These are phyloP conservation scores for Caenorhabditis sp. DNA, from an alignment of 2,888 invertebrate genomes.

Conservation along the genomic window DNA sequence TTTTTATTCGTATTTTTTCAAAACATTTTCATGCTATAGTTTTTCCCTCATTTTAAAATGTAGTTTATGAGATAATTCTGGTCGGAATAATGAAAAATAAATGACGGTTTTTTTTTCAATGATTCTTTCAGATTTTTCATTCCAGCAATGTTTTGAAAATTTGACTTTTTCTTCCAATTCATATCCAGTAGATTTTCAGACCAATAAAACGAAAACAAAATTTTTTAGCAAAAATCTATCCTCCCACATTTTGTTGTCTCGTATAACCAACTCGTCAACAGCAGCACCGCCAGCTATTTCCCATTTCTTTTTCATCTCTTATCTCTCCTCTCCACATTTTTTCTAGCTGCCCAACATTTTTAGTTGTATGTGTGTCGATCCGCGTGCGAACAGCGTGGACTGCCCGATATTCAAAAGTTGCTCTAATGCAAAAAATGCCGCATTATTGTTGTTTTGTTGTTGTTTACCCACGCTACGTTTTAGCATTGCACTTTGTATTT, in stretches of 20 bases:
- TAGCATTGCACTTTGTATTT: slow-evolving; percentile 37
- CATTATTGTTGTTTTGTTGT: not conserved
- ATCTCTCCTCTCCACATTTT: not conserved
- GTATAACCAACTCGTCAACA: too few species aligned
- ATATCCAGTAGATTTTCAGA: not conserved
- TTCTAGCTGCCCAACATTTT: not conserved
- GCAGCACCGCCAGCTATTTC: not conserved
- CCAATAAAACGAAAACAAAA: not conserved
- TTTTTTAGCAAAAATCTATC: not conserved
- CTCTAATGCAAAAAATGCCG: not conserved
- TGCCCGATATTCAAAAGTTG: not conserved
- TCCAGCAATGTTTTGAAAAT: too few species aligned
- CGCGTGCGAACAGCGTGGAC: not conserved
- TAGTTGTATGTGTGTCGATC: not conserved
- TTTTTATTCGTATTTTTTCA: too few species aligned
- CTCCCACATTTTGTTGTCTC: not conserved
- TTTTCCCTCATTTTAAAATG: too few species aligned
- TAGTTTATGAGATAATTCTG: too few species aligned
- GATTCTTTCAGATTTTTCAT: too few species aligned
- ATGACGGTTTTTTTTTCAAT: too few species aligned
- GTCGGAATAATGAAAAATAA: too few species aligned
- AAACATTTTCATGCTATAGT: too few species aligned
- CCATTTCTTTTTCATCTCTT: not conserved
- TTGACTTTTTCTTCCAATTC: too few species aligned
- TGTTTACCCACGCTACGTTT: too few species aligned